Base-by-base conservation (phyloP, 2,888 invertebrate genomes). In the Polydesmus complanatus region DNA sequence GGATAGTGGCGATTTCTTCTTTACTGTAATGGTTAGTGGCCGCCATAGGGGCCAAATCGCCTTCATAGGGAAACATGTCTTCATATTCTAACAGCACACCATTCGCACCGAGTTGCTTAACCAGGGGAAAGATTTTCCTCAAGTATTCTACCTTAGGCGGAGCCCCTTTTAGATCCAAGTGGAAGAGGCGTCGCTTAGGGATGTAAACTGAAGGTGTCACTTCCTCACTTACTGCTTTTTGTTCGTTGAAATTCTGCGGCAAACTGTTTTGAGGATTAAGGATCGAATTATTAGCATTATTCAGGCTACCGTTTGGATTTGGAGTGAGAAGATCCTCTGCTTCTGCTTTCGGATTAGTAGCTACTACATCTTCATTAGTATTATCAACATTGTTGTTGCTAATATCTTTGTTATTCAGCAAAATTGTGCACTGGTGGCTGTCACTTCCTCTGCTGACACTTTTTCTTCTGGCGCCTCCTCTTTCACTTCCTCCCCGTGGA, bases 81-180 rank as follows among this genome's bases (percentile, higher is more conserved):
- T 82, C 82, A 70, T 81, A 82, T 68, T 82, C 82, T n/a, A 82
- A 67, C 18, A 82, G 71, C 3, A 82, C 67, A 2, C 78, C 78
- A 58, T 77, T 79, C 14, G 77, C 78, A 19, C 78, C 78, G 8
- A 66, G 56, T 23, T 57, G 62, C 19, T 67, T 67, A 1, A 73
- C 63, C 18, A 70, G 54, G 3, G 70, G 69, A 37, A 73, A 66
- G 19, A 73, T 66, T 8, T 78, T 74, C 57, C 76, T 71, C 61
- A 82, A 78, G 68, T 84, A 85, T 0, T 73, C 70, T 1, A 86
- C 68, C 67, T 81, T 83, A 0, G 86, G 86, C 0, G 89, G 88
- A 1, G 88, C 85, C 8, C 90, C 89, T 73, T 92, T 91, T 19
- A 91, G 73, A 74, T 91, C 92, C 25, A 91, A 73, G 73, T 91